A percentile compares a stretch with the other conserved stretches of the same genome.
Evolutionary conservation across 2,888 invertebrate species (phyloP).

Genomic region (Selenia dentaria): DNA sequence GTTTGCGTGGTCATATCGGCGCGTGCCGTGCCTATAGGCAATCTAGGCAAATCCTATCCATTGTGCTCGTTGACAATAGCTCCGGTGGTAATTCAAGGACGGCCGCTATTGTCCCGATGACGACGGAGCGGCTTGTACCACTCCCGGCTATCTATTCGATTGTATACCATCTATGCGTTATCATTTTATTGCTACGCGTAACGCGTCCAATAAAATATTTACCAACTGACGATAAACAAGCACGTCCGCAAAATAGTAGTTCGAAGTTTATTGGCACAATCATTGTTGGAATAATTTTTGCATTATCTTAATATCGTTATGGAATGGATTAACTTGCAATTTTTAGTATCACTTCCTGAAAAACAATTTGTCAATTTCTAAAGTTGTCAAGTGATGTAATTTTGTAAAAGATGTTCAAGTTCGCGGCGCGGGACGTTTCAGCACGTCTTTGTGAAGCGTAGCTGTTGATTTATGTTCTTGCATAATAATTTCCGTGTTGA

Average conservation of each 20-base stretch:
- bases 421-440: slow-evolving; percentile 50
- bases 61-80: slow-evolving; percentile 75
- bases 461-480: slow-evolving; percentile 61
- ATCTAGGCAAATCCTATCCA: slow-evolving; percentile 72
- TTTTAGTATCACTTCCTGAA: neutral
- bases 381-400: too few species aligned
- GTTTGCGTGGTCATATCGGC: slow-evolving; percentile 54
- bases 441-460: slow-evolving; percentile 50
- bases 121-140: slow-evolving; percentile 41
- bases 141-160: slow-evolving; percentile 36
- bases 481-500: slow-evolving; percentile 75
- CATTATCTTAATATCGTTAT: slow-evolving; percentile 7
- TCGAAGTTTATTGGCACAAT: slow-evolving; percentile 8
- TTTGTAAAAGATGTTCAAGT: too few species aligned
- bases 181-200: slow-evolving; percentile 12
- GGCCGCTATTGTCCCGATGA: slow-evolving; percentile 60
- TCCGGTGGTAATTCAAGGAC: slow-evolving; percentile 80
- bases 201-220: slow-evolving; percentile 30
- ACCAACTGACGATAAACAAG: slow-evolving; percentile 17
- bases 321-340: neutral
- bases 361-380: slow-evolving; percentile 18
- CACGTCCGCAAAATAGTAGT: slow-evolving; percentile 11
- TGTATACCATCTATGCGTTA: slow-evolving; percentile 19
- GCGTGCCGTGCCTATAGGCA: slow-evolving; percentile 59
- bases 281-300: slow-evolving; percentile 2